Conservation (phyloP, 2,888 invertebrate genomes). For the Thecophora atra region DNA sequence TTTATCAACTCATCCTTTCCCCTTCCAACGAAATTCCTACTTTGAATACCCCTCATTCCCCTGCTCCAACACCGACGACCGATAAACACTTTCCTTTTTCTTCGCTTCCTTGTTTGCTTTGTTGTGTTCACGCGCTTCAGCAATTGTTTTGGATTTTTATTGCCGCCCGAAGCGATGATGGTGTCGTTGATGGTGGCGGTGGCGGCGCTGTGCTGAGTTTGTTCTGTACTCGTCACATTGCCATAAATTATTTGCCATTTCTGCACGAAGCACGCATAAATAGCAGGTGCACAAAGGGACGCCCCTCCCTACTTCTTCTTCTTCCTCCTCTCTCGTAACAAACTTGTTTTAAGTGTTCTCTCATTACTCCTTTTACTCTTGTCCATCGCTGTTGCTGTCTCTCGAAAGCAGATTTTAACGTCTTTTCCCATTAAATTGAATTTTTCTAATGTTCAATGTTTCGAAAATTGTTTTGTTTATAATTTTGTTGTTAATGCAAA, state of each 20-base stretch:
- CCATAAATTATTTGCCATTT: conserved; percentile 37
- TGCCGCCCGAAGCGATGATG: background rate
- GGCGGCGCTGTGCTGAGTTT: background rate
- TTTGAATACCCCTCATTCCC: background rate
- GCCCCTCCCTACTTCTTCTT: background rate
- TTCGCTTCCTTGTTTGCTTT: background rate
- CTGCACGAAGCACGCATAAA: conserved; percentile 38
- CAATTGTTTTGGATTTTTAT: conserved; percentile 32
- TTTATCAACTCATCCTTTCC: background rate
- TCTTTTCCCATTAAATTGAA: conserved; percentile 43
- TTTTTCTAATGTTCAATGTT: conserved; percentile 40
- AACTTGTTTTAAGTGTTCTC: background rate
- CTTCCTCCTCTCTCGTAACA: background rate
- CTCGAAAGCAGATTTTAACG: conserved; percentile 3
- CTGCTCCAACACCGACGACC: background rate
- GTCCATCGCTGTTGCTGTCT: background rate
- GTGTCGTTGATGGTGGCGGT: background rate
- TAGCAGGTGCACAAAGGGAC: conserved; percentile 16
- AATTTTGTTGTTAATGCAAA: conserved; percentile 10
- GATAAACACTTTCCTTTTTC: too few relatives aligned
- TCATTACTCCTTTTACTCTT: background rate
- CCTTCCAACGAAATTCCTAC: background rate
- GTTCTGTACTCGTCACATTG: conserved; percentile 21
- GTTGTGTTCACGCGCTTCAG: conserved; percentile 7
- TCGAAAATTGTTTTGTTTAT: conserved; percentile 11